Conservation (phyloP, 2,888 invertebrate species). For the Hecatera dysodea region DNA sequence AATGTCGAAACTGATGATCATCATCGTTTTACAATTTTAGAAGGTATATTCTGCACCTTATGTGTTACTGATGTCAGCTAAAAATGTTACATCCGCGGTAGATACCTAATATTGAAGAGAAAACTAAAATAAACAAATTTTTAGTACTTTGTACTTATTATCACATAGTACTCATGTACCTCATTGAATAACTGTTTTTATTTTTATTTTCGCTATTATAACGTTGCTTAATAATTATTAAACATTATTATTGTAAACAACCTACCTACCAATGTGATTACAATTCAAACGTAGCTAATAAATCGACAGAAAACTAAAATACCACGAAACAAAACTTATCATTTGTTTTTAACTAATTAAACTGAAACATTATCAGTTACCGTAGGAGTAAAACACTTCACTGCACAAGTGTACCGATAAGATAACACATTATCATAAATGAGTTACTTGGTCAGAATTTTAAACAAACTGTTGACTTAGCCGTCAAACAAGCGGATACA, state of each 20-base stretch:
- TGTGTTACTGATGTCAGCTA: neutral
- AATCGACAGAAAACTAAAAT: neutral
- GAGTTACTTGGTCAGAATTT: neutral
- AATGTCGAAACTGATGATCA: conserved; percentile 7
- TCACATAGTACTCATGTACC: too few relatives aligned
- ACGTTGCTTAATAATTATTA: neutral
- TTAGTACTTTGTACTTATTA: neutral
- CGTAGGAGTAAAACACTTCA: neutral
- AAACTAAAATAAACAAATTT: neutral
- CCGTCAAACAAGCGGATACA: neutral
- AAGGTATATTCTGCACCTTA: neutral
- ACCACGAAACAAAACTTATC: conserved; percentile 27
- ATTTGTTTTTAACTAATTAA: conserved; percentile 16
- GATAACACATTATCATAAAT: neutral
- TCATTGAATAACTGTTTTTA: too few relatives aligned
- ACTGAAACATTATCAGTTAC: conserved; percentile 5
- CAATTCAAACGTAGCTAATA: conserved; percentile 11
- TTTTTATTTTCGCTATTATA: neutral
- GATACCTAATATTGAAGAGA: neutral
- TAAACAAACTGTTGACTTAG: neutral
- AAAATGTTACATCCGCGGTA: neutral
- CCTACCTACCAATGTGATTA: neutral
- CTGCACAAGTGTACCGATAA: neutral
- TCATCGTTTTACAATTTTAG: neutral
- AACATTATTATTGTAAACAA: neutral